Evolutionary conservation across 1,140 invertebrate genomes (phyloP), one percentile per base, ranked within the genome.

Genomic region (Apis cerana): DNA sequence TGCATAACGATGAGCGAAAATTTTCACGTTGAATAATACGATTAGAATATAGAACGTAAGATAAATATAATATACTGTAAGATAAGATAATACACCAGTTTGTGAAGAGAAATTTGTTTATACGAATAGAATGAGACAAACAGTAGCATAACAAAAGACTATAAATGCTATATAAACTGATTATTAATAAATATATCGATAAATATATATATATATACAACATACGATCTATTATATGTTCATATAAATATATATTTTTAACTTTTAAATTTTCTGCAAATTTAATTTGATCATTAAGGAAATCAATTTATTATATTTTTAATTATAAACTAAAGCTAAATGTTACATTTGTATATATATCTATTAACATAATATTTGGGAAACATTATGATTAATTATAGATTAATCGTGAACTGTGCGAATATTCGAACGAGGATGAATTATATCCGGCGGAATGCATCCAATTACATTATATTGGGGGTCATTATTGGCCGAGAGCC

Each of bases 401-500:
- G 68, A 76, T 76, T 76, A 81, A 17, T 67, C 61, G 70, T 58
- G 50, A 67, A 54, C 23, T 59, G 33, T 11, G 27, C 17, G 27
- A 54, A 17, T 10, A 58, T 81, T 48, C 23, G 43, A 23, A 67
- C 43, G 15, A 10, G 62, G 52, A 81, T 81, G 80, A 81, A 68
- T 76, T 68, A 75, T 75, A 75, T 68, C 64, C 80, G 23, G 62
- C 43, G 61, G 52, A 74, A 23, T 56, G 79, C n/a, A 50, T 75
- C 52, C 72, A 68, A 68, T 76, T 81, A 76, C 80, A 43, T 75
- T 68, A 67, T 43, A 81, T 21, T 12, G 72, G 23, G 79, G 54
- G 72, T 43, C 71, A 68, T 81, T 75, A 61, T 68, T 50, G 54
- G 27, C 33, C 61, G 13, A 62, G 54, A 54, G 50, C n/a, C 59